Evolutionary conservation across 2,113 vertebrate genomes (phyloP).

Genomic region (Smithornis capensis): DNA sequence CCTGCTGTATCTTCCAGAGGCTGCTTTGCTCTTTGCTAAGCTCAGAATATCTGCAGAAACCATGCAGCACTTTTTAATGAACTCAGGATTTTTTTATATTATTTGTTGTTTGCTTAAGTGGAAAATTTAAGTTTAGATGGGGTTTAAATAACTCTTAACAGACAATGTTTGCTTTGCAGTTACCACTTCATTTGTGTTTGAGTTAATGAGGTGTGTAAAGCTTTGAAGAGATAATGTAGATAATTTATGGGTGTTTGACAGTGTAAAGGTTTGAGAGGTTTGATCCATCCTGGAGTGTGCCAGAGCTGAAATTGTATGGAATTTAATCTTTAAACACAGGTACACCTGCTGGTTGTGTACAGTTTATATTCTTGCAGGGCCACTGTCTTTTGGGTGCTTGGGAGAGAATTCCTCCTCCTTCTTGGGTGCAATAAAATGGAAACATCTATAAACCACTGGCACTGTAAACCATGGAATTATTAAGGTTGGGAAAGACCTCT

Average conservation of each 20-base stretch:
- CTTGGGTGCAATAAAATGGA: neutral
- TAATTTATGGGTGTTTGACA: neutral
- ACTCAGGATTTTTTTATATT: neutral
- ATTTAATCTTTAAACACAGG: neutral
- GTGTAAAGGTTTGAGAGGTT: neutral
- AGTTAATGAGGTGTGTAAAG: neutral
- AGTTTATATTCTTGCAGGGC: neutral
- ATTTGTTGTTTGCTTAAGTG: neutral
- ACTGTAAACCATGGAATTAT: neutral
- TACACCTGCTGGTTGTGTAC: neutral
- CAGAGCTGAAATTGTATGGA: neutral
- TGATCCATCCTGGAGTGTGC: neutral
- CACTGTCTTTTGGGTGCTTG: neutral
- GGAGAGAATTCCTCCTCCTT: neutral
- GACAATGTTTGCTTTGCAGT: neutral
- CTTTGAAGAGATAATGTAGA: neutral
- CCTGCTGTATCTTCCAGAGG: neutral
- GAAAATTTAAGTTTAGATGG: neutral
- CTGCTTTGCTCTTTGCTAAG: conserved; percentile 4
- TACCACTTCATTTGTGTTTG: neutral
- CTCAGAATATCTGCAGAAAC: neutral
- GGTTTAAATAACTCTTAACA: neutral
- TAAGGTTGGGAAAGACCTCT: neutral
- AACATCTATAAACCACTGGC: neutral
- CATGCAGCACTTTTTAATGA: neutral